Evolutionary conservation across 2,113 vertebrate species (phyloP), one percentile per base, ranked within the genome.

Genomic region (Prionailurus bengalensis): DNA sequence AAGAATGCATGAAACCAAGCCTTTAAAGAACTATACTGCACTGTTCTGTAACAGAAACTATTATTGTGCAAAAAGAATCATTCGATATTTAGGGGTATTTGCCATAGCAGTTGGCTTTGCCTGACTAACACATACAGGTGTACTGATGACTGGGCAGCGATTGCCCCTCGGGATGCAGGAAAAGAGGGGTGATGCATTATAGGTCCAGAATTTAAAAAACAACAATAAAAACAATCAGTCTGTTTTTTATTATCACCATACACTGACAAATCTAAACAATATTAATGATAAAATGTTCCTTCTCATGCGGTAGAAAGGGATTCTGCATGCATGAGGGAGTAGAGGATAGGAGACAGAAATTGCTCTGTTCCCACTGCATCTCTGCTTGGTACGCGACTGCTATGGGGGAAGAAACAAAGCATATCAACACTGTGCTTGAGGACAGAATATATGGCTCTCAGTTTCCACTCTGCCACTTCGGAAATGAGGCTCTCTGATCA

Each of bases 251-350:
- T n/a, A 65, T 66, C 66, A 71, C 21, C 27, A 7, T 21, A 3
- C 12, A 11, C 4, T 61, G 53, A n/a, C 78, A 80, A 84, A 73
- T 87, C 29, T 33, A 92, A 85, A 48, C 15, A 17, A 36, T 17
- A 4, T 23, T 10, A 9, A 2, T 17, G 4, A 15, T 70, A 53
- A 90, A 91, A n/a, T 33, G 14, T n/a, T 76, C 31, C 31, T 21
- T 19, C 21, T 45, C 42, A 7, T 27, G 23, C 16, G n/a, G 42
- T 21, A 13, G 76, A 79, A 55, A 12, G 1, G 1, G 0, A 1
- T 19, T 25, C 2, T 4, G 1, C 2, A 12, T 9, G 5, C 8
- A 17, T 0, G 1, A 33, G 15, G 6, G 9, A 2, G 3, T 17
- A 13, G 48, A 48, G 8, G 2, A 6, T 3, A 61, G 13, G 45